These are phyloP conservation scores for Platysteira castanea DNA, from an alignment of 2,113 vertebrate genomes.

Conservation along the genomic window DNA sequence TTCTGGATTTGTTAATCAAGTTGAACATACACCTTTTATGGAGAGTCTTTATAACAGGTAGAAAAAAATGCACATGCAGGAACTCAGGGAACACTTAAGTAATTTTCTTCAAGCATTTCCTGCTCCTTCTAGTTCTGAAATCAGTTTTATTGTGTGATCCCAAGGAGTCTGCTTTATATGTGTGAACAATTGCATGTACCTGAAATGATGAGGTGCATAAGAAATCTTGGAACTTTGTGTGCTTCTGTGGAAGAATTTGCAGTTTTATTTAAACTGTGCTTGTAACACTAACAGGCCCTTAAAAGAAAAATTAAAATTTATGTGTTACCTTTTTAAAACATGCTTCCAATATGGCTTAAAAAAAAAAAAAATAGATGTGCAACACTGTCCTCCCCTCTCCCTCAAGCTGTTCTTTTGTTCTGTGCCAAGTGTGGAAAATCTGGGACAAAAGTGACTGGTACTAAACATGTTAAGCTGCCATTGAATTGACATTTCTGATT, in stretches of 20 bases:
- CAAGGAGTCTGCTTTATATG: neutral
- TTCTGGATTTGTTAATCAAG: neutral
- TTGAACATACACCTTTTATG: neutral
- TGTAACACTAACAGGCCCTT: neutral
- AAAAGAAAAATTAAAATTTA: neutral
- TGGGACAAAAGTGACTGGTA: neutral
- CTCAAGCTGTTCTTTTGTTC: neutral
- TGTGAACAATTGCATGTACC: neutral
- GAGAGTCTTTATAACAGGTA: neutral
- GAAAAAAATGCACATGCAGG: neutral
- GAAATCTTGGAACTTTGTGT: neutral
- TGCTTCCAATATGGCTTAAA: neutral
- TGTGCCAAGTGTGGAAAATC: neutral
- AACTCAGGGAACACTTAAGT: neutral
- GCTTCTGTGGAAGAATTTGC: neutral
- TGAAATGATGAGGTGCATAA: neutral
- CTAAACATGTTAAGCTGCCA: neutral
- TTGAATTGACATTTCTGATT: neutral
- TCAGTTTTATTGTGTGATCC: neutral
- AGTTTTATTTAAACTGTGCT: constrained; percentile 25
- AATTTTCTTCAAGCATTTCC: neutral
- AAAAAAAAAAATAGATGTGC: neutral
- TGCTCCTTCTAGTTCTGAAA: neutral
- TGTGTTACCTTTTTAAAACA: neutral
- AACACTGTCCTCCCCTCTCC: neutral